Base-by-base conservation (phyloP, 2,113 vertebrate genomes). In the Furnarius figulus region DNA sequence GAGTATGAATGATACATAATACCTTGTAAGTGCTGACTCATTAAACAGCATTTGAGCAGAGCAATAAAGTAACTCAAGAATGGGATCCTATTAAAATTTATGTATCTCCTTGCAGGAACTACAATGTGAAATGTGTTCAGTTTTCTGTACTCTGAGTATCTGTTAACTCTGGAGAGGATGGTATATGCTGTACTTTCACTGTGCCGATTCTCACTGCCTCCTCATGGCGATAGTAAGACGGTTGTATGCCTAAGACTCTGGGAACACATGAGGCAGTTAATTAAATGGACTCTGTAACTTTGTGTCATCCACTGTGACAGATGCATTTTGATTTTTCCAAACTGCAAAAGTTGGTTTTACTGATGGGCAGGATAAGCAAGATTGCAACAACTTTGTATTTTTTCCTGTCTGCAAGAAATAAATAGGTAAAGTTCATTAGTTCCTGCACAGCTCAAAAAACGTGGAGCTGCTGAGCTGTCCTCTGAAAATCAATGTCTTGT, bases 11-110 rank as follows among this genome's bases (percentile, higher is more conserved):
- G 31, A n/a, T 70, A 55, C 24, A 63, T 44, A 73, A 61, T 49
- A 86, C 24, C 28, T 44, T 75, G 9, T 46, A 83, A 75, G n/a
- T 42, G 33, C 15, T 73, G 76, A 90, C 76, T 95, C 21, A n/a
- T 94, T 90, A 86, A 94, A 84, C 70, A 80, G 47, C 23, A 59
- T 85, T 93, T 90, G 52, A 86, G n/a, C 44, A 79, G 28, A 88
- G 56, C 44, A 73, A 65, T 87, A 66, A 94, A 76, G 71, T 70
- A 85, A 67, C 47, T 90, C 35, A 83, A 86, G 67, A 87, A 80
- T 4, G 3, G 27, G 25, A 46, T 79, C 59, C 22, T 76, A 40
- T 68, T 87, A 76, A 79, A 68, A 33, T 86, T 58, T 56, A n/a
- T 61, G 2, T 44, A 25, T 94, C 59, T 85, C 49, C 58, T 90